Percentiles rank a stretch among this genome's conserved stretches.
These are phyloP conservation scores for Gambusia yucatana DNA, from an alignment of 2,797 vertebrate species.

Conservation along the genomic window DNA sequence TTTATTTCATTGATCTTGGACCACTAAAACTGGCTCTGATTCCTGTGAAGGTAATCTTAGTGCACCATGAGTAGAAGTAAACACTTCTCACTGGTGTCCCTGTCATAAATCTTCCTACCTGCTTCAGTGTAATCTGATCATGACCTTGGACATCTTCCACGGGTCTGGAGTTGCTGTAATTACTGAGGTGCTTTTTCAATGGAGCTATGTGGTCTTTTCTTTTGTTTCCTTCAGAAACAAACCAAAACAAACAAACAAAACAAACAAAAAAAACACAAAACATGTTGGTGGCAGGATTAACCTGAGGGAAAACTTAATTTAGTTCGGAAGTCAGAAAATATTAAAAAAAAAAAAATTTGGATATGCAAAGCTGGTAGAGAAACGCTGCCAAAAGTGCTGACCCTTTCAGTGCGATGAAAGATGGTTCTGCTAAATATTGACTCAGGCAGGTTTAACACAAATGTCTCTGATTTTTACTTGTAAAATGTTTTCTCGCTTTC, in stretches of 20 bases:
- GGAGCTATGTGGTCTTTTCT: background rate
- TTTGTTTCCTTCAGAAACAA: background rate
- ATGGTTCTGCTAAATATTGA: too few relatives aligned
- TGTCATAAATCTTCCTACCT: background rate
- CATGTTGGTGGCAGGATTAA: background rate
- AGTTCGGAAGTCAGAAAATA: background rate
- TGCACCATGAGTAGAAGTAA: background rate
- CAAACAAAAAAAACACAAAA: background rate
- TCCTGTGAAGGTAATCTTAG: constrained; percentile 21
- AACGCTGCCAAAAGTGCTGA: background rate
- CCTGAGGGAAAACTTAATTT: background rate
- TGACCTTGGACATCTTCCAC: background rate
- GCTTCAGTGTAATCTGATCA: constrained; percentile 6
- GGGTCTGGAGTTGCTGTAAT: background rate
- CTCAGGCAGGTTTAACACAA: background rate
- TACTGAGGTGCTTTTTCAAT: background rate
- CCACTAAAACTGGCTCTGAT: background rate
- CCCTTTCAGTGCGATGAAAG: background rate
- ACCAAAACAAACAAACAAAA: background rate
- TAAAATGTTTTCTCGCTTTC: background rate
- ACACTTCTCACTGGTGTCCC: background rate
- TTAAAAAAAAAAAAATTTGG: background rate
- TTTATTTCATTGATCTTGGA: constrained; percentile 15
- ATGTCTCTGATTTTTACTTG: background rate
- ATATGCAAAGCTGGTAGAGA: background rate